phyloP scores from a whole-genome alignment of 2,113 vertebrate genomes.

The Coryphaenoides rupestris region DNA sequence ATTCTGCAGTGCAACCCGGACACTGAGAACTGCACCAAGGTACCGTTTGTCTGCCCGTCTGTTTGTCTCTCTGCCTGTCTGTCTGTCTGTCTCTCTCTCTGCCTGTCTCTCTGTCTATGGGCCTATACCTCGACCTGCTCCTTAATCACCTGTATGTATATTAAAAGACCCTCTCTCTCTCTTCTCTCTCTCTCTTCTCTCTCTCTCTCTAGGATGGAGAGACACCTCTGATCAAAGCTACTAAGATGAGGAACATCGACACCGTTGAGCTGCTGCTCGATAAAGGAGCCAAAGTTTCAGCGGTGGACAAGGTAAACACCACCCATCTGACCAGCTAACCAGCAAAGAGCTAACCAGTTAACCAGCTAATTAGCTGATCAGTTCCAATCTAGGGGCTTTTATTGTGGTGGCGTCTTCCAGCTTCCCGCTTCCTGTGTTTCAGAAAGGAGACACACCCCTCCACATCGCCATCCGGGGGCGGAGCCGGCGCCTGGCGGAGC shows the following conservation, averaged over 20 bases:
- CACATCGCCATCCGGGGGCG: slow-evolving; percentile 95
- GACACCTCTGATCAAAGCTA: slow-evolving; percentile 94
- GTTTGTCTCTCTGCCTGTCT: background rate
- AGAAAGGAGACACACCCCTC: slow-evolving; percentile 96
- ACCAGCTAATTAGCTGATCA: too few species aligned
- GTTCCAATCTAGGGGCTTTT: too few species aligned
- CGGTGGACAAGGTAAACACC: slow-evolving; percentile 85
- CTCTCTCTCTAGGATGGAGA: slow-evolving; percentile 82
- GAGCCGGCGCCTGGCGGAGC: slow-evolving; percentile 92
- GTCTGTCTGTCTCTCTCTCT: background rate
- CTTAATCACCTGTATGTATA: too few species aligned
- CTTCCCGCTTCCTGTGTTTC: slow-evolving; percentile 10
- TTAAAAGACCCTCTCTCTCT: too few species aligned
- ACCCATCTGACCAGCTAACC: background rate
- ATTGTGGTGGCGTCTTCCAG: too few species aligned
- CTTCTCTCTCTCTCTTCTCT: background rate
- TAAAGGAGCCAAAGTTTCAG: slow-evolving; percentile 95
- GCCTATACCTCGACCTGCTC: background rate
- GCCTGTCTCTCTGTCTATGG: background rate
- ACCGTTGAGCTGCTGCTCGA: slow-evolving; percentile 95
- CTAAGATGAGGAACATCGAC: slow-evolving; percentile 97
- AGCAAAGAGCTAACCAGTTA: too few species aligned
- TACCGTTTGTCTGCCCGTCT: slow-evolving; percentile 42
- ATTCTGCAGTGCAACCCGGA: slow-evolving; percentile 97
- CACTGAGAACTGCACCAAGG: slow-evolving; percentile 95